Evolutionary conservation across 1,140 invertebrate genomes (phyloP).

Genomic region (Drosophila paulistorum): DNA sequence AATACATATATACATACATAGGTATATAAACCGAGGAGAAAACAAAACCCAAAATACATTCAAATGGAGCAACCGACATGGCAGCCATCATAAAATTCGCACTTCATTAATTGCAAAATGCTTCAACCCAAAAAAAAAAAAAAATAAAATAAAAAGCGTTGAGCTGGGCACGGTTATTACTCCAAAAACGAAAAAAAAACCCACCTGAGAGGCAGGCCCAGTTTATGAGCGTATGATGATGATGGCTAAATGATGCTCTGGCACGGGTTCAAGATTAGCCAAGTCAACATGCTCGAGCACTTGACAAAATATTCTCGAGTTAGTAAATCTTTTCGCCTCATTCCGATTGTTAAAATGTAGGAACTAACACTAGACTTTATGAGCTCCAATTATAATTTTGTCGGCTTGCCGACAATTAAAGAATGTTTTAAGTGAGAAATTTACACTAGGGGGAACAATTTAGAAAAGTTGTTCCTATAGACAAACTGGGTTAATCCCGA

Average conservation of each 20-base stretch:
- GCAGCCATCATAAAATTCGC: slow-evolving; percentile 43
- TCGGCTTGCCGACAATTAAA: background rate
- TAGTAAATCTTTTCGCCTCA: slow-evolving; percentile 32
- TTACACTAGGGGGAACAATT: background rate
- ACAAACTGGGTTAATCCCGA: background rate
- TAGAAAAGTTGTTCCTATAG: too few species aligned
- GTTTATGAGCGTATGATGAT: slow-evolving; percentile 32
- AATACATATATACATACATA: too few species aligned
- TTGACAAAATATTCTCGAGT: slow-evolving; percentile 3
- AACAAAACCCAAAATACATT: background rate
- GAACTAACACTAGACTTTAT: slow-evolving; percentile 3
- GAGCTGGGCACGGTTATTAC: slow-evolving; percentile 38
- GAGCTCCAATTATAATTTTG: background rate
- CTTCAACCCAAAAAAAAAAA: too few species aligned
- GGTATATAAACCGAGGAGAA: too few species aligned
- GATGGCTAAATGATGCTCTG: background rate
- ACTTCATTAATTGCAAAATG: slow-evolving; percentile 39
- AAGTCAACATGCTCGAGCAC: slow-evolving; percentile 30
- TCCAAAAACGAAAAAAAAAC: background rate
- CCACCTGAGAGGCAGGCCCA: slow-evolving; percentile 5
- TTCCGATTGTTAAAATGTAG: background rate
- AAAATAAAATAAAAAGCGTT: too few species aligned
- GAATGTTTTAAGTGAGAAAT: background rate
- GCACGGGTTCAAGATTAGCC: slow-evolving; percentile 25
- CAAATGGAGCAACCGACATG: slow-evolving; percentile 11